Conservation (phyloP, 2,888 invertebrate genomes). For the Ectemnius continuus region DNA sequence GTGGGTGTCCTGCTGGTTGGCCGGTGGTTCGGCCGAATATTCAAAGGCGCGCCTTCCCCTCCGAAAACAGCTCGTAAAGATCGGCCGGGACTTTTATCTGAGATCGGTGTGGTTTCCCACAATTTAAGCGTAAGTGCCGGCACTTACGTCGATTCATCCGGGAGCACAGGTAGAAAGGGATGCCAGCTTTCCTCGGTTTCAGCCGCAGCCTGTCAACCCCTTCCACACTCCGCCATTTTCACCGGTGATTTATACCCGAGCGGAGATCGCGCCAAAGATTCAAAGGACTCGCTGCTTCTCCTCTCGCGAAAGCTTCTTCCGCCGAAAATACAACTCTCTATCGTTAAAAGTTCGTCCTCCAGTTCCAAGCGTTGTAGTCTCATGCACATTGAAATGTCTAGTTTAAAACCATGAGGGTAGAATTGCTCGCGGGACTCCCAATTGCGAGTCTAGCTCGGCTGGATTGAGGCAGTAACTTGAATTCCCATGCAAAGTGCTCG, state of each 20-base stretch:
- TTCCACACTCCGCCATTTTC: slow-evolving; percentile 31
- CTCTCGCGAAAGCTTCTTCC: not conserved
- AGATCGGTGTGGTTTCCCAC: slow-evolving; percentile 36
- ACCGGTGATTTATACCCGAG: slow-evolving; percentile 49
- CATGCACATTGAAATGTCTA: too few species aligned
- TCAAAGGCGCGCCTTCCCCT: not conserved
- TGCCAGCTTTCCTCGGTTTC: slow-evolving; percentile 26
- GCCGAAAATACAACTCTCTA: too few species aligned
- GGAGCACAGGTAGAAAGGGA: slow-evolving; percentile 28
- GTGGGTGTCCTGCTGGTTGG: not conserved
- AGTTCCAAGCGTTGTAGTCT: too few species aligned
- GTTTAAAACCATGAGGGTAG: too few species aligned
- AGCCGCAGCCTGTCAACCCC: slow-evolving; percentile 28
- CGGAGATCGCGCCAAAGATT: slow-evolving; percentile 16
- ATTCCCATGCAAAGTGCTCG: not conserved
- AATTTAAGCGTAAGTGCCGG: slow-evolving; percentile 47
- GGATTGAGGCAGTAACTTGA: not conserved
- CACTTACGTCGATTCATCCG: slow-evolving; percentile 37
- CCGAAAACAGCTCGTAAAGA: slow-evolving; percentile 45
- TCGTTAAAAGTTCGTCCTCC: too few species aligned
- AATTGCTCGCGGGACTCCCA: too few species aligned
- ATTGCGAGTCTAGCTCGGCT: too few species aligned
- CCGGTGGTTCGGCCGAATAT: not conserved
- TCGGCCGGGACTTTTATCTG: slow-evolving; percentile 41
- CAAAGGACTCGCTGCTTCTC: slow-evolving; percentile 38